Evolutionary conservation across 2,797 vertebrate species (phyloP).

Genomic region (Sebastes nivosus): DNA sequence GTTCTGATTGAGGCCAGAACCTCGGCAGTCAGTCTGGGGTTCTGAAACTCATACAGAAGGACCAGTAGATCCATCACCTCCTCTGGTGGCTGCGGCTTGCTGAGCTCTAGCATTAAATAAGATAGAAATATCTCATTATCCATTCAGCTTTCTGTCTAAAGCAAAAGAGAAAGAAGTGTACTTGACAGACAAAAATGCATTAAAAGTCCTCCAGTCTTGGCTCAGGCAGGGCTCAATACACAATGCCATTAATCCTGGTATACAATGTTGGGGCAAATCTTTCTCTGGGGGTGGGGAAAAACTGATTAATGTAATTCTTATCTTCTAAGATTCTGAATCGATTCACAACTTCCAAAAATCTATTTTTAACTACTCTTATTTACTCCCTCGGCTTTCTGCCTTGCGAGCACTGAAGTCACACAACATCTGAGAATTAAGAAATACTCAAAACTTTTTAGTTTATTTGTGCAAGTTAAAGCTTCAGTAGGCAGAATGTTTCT

Average conservation of each 20-base stretch:
- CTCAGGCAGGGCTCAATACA: neutral
- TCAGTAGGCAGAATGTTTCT: too few relatives aligned
- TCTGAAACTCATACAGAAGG: constrained; percentile 97
- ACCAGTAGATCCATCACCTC: constrained; percentile 95
- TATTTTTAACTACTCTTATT: too few relatives aligned
- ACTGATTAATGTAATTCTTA: too few relatives aligned
- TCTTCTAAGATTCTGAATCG: too few relatives aligned
- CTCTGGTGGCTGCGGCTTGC: constrained; percentile 86
- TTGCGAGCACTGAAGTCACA: too few relatives aligned
- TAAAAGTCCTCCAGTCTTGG: neutral
- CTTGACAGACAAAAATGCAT: neutral
- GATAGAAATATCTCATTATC: neutral
- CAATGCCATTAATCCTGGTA: neutral
- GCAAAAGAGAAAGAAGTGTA: neutral
- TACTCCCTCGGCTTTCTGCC: too few relatives aligned
- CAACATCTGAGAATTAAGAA: too few relatives aligned
- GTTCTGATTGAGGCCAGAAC: constrained; percentile 86
- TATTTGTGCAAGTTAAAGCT: too few relatives aligned
- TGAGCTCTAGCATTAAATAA: constrained; percentile 69
- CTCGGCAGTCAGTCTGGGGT: constrained; percentile 90
- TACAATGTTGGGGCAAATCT: neutral
- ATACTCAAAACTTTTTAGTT: too few relatives aligned
- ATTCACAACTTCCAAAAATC: too few relatives aligned
- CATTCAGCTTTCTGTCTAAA: neutral
- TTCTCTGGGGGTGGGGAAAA: neutral